A percentile compares a stretch with the other conserved stretches of the same genome.
Conservation (phyloP, 2,797 vertebrate species). For the Microctenopoma steveboyesi region DNA sequence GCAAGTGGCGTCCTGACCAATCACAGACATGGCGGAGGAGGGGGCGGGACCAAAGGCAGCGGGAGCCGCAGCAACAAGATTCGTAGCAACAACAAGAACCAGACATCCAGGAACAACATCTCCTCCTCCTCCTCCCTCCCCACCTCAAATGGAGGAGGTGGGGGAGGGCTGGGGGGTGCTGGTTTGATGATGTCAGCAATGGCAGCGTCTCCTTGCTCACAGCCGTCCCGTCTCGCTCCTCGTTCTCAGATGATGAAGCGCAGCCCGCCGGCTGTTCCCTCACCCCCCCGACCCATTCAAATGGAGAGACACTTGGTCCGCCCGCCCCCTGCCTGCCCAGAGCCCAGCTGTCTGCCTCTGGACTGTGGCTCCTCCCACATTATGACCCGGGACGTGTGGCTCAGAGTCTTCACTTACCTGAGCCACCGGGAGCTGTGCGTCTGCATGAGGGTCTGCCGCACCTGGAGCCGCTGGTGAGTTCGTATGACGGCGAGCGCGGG, state of each 20-base stretch:
- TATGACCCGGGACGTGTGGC: slow-evolving; percentile 89
- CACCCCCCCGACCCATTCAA: slow-evolving; percentile 88
- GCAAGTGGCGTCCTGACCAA: slow-evolving; percentile 69
- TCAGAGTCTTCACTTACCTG: slow-evolving; percentile 89
- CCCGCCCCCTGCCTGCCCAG: slow-evolving; percentile 90
- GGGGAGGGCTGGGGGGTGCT: slow-evolving; percentile 37
- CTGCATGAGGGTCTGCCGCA: slow-evolving; percentile 94
- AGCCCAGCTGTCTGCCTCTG: slow-evolving; percentile 90
- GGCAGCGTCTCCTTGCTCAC: slow-evolving; percentile 76
- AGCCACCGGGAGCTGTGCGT: slow-evolving; percentile 90
- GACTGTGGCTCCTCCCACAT: slow-evolving; percentile 89
- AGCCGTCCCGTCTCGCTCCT: slow-evolving; percentile 77
- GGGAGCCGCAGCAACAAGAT: slow-evolving; percentile 73
- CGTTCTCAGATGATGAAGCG: slow-evolving; percentile 85
- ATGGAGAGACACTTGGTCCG: slow-evolving; percentile 92
- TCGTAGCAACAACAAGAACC: slow-evolving; percentile 71
- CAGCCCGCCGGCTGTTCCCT: slow-evolving; percentile 87
- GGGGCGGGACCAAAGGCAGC: slow-evolving; percentile 63
- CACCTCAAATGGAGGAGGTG: slow-evolving; percentile 71
- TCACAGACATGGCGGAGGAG: slow-evolving; percentile 75
- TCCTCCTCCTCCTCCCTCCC: slow-evolving; percentile 69
- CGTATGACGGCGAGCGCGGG: no score
- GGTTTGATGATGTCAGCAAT: slow-evolving; percentile 65
- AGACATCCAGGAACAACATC: slow-evolving; percentile 49
- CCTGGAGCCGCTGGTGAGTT: slow-evolving; percentile 91